Base-by-base conservation (phyloP, 2,797 vertebrate species). In the Spinibarbus caldwelli region DNA sequence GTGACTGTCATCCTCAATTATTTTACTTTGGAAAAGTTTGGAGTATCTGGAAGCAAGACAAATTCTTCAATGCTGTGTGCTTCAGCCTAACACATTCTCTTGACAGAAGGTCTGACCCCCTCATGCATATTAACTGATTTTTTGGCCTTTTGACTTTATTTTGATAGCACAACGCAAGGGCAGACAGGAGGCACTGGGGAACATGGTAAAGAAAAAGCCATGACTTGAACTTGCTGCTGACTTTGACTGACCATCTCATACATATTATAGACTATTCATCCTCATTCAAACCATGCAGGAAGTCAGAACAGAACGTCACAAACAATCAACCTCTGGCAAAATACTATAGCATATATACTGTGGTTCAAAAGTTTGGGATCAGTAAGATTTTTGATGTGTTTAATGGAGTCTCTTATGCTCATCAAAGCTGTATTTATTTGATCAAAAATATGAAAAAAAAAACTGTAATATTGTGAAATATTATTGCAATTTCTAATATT, bases 241-340 rank as follows among this genome's bases (percentile, higher is more conserved):
- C 29, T 31, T 31, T 31, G 15, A 47, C 41, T 82, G 49, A 59
- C n/a, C 62, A 68, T 9, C 59, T 70, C n/a, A n/a, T n/a, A n/a
- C n/a, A n/a, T n/a, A n/a, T n/a, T n/a, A n/a, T n/a, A n/a, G 52
- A 43, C 34, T 29, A 49, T 76, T 73, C 57, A 73, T 41, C 29
- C 75, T 78, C n/a, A 85, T 89, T 89, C 78, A 87, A 76, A 80
- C 34, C 73, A 76, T 70, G 79, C 21, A 72, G n/a, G 34, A 52
- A 34, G 14, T 26, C 14, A 31, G 62, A 26, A 31, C 59, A 31
- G 59, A 29, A 29, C 2, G 62, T 64, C 62, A 15, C 2, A 64
- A 31, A 64, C 29, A 64, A 64, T 31, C 6, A 59, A 59, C 10
- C n/a, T 26, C 54, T 6, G 59, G 14, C 59, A 1, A 64, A 64